A percentile compares a stretch with the other conserved stretches of the same genome.
These are phyloP conservation scores for Telmatochromis sp. DNA, from an alignment of 2,113 vertebrate genomes.

Conservation along the genomic window DNA sequence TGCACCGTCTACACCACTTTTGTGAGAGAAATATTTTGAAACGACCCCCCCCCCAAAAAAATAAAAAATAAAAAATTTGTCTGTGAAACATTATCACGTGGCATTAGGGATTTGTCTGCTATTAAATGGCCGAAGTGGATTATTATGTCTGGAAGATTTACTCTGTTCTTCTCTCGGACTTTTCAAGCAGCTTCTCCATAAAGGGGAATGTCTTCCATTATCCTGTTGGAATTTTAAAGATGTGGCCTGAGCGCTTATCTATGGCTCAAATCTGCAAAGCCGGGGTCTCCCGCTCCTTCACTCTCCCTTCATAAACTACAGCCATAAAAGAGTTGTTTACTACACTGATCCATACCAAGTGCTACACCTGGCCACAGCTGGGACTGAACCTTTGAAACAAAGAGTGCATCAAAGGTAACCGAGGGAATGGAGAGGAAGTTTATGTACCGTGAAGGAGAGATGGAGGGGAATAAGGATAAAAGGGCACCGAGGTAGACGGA, in stretches of 20 bases:
- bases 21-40: neutral
- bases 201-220: conserved; percentile 54
- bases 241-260: conserved; percentile 51
- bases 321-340: conserved; percentile 67
- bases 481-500: neutral
- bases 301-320: conserved; percentile 54
- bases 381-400: conserved; percentile 39
- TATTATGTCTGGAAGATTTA: conserved; percentile 48
- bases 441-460: neutral
- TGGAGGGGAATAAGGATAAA: neutral
- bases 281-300: conserved; percentile 47
- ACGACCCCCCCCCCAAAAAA: neutral
- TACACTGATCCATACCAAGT: conserved; percentile 1
- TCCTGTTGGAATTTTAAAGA: conserved; percentile 59
- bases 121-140: conserved; percentile 27
- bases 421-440: conserved; percentile 7
- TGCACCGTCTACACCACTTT: neutral
- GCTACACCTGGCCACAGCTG: conserved; percentile 46
- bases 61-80: neutral
- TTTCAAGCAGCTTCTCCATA: conserved; percentile 20
- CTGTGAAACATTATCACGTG: neutral
- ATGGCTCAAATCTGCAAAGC: conserved; percentile 54
- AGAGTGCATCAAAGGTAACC: conserved; percentile 12
- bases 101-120: neutral
- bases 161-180: neutral